Evolutionary conservation across 1,140 invertebrate species (phyloP).

Genomic region (Helicorthomorpha holstii): DNA sequence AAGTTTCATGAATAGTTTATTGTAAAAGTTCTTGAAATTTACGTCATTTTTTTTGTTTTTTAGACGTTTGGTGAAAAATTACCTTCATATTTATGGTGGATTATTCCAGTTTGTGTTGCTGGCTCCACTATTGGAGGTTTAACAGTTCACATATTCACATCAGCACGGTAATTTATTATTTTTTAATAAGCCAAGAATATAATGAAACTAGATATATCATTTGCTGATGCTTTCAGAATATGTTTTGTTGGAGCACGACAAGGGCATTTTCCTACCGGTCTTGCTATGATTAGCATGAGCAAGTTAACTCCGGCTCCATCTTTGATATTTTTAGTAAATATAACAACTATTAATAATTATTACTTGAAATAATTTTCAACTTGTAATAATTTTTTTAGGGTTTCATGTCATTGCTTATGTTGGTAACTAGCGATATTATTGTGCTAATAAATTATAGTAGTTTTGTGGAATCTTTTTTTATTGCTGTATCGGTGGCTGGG

Average conservation of each 20-base stretch:
- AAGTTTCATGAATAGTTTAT: not conserved
- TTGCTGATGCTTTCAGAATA: conserved; percentile 28
- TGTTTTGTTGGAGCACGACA: conserved; percentile 85
- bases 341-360: not conserved
- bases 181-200: not conserved
- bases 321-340: conserved; percentile 70
- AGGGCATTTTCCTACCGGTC: conserved; percentile 69
- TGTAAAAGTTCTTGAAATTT: not conserved
- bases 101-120: conserved; percentile 74
- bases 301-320: conserved; percentile 78
- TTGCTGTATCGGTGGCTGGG: conserved; percentile 30
- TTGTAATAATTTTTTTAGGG: conserved; percentile 19
- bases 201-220: not conserved
- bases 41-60: conserved; percentile 4
- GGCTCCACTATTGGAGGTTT: conserved; percentile 72
- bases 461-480: conserved; percentile 34
- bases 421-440: conserved; percentile 31
- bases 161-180: conserved; percentile 35
- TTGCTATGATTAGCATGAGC: conserved; percentile 70
- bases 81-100: conserved; percentile 52
- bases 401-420: conserved; percentile 28
- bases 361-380: not conserved
- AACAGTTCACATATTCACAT: conserved; percentile 76
- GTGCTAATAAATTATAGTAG: conserved; percentile 36
- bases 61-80: conserved; percentile 66